phyloP scores from a whole-genome alignment of 92 coral and sea anemone species.

The Parazoanthus atlanticus region DNA sequence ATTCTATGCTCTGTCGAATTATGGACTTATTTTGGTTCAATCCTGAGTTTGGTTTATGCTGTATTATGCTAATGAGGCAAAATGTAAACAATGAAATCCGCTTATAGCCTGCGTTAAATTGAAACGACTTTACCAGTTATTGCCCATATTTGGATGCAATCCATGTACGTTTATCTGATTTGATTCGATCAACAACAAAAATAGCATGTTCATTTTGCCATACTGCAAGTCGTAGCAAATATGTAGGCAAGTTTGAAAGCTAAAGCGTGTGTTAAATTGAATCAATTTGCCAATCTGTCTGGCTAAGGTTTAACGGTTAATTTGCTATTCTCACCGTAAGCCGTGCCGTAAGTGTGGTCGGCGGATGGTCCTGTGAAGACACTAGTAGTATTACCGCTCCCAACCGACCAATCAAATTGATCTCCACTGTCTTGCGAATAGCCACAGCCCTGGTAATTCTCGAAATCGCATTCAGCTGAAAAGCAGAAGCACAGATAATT shows the following conservation, averaged over 20 bases:
- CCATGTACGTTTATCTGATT: background rate
- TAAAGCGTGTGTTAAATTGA: too few species aligned
- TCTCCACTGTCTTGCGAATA: conserved; percentile 91
- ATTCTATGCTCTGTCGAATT: too few species aligned
- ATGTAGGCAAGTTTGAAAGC: background rate
- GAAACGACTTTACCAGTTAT: background rate
- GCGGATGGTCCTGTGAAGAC: conserved; percentile 76
- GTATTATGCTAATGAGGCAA: too few species aligned
- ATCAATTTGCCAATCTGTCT: background rate
- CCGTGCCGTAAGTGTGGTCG: conserved; percentile 90
- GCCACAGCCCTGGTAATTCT: conserved; percentile 79
- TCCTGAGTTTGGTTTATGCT: too few species aligned
- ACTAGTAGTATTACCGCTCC: conserved; percentile 83
- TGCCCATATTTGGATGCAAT: background rate
- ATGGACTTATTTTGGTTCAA: too few species aligned
- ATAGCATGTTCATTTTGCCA: background rate
- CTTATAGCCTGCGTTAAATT: too few species aligned
- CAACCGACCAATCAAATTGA: conserved; percentile 84
- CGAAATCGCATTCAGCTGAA: conserved; percentile 88
- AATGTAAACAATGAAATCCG: too few species aligned
- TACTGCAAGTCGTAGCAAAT: too few species aligned
- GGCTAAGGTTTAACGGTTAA: background rate
- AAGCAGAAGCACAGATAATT: background rate
- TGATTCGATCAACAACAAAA: background rate
- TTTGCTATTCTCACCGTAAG: conserved; percentile 61